Base-by-base conservation (phyloP, 2,797 vertebrate genomes). In the Poliocrania exsul region DNA sequence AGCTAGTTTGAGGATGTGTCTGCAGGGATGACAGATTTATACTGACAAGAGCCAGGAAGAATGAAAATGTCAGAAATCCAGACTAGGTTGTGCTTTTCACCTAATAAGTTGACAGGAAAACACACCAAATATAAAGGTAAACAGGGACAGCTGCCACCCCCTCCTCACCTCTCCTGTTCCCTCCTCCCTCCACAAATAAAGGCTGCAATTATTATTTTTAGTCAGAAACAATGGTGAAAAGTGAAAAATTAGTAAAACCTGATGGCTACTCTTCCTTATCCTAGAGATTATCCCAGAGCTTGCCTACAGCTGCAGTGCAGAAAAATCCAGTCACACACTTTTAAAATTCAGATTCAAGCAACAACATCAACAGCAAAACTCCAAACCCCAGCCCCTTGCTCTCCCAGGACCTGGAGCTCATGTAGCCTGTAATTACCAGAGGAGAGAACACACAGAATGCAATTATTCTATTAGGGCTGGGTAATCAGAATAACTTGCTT, bases 391-490 rank as follows among this genome's bases (percentile, higher is more conserved):
- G 38, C n/a, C 35, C 46, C 15, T 60, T 91, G 65, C 73, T 66
- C 60, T 73, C 54, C 66, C 54, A 92, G 70, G 73, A 75, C 58
- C 71, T 64, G 71, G 54, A 69, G 66, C 50, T 72, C 47, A 46
- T 28, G 54, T 2, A 51, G 40, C 54, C 60, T 93, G 56, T 61
- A 85, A 89, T 87, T 66, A 82, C 35, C 74, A 85, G 67, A 69
- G 69, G 38, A 92, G 50, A 91, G 62, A 81, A 42, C 70, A 84
- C 61, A 46, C 58, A 62, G 84, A 91, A 87, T 89, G 81, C 44
- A 89, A 93, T 91, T 89, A 89, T 62, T 56, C 71, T 31, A 82
- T 88, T 92, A 93, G 60, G 16, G 53, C 44, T 66, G 69, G 56
- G 25, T 51, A 84, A 82, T 88, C 83, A 86, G 71, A 82, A 75